Base-by-base conservation (phyloP, 1,140 invertebrate species). In the Zaprionus kolodkinae region DNA sequence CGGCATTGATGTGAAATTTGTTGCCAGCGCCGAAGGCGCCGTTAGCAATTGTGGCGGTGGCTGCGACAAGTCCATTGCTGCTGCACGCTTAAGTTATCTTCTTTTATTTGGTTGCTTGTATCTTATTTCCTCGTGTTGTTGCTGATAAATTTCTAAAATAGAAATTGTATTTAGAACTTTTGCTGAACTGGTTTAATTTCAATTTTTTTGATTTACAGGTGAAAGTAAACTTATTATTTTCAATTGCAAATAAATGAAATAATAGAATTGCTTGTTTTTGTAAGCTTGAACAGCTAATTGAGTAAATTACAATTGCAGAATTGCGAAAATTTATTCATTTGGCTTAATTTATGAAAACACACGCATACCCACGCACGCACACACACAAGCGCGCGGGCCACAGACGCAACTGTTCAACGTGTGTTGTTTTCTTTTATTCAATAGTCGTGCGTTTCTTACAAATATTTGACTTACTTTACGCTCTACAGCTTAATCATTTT, bases 21-120 rank as follows among this genome's bases (percentile, higher is more conserved):
- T 92, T 21, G 91, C 91, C 52, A 92, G 60, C 36, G 91, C 88
- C 17, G 91, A 92, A 0, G 91, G 91, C 48, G 91, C 85, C 7
- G 88, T 87, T 57, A 92, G 62, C 30, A 91, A 59, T 48, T 91
- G 91, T 59, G 91, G 91, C 12, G 86, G 86, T n/a, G 86, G 86
- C 66, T 92, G 91, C 35, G 91, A 92, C 12, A 92, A 56, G 79
- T 92, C 91, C 81, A 91, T 91, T 61, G 40, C n/a, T 15, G 50
- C 45, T 25, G 13, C 11, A 17, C 21, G 10, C 5, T 61, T 27
- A 40, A 21, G 35, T 64, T 27, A 45, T 13, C 33, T 40, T 36
- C 27, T 13, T 66, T 33, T 35, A 40, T 43, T 54, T 65, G 50
- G 45, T 17, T 68, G 13, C 63, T 50, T 48, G 25, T 35, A 35